Evolutionary conservation across 2,888 invertebrate species (phyloP).

Genomic region (Heteromurus nitidus): DNA sequence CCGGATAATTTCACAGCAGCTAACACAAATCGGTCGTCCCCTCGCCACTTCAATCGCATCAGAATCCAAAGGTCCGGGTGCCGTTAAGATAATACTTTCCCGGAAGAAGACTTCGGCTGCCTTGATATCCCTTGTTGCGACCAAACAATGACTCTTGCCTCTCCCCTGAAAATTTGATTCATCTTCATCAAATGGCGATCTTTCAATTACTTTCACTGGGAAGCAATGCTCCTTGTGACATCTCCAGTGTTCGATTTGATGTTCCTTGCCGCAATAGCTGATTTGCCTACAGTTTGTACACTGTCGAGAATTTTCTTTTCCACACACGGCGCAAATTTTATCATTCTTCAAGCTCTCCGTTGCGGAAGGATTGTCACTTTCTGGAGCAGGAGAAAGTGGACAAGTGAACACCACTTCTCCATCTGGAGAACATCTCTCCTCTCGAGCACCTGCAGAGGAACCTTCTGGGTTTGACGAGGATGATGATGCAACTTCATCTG

Average conservation of each 20-base stretch:
- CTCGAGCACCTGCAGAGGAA: too few relatives aligned
- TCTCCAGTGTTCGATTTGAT: slow-evolving; percentile 31
- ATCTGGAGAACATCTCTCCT: too few relatives aligned
- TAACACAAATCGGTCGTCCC: slow-evolving; percentile 35
- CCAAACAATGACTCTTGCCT: background rate
- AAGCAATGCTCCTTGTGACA: slow-evolving; percentile 25
- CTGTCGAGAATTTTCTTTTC: background rate
- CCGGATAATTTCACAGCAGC: slow-evolving; percentile 44
- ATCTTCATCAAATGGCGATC: background rate
- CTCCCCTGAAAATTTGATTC: background rate
- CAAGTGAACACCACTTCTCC: background rate
- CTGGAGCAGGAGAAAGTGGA: background rate
- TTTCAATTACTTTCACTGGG: slow-evolving; percentile 23
- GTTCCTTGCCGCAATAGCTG: slow-evolving; percentile 39
- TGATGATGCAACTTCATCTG: too few relatives aligned
- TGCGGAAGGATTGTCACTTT: background rate
- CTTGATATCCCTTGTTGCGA: slow-evolving; percentile 39
- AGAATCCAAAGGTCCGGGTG: slow-evolving; percentile 36
- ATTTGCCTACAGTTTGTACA: slow-evolving; percentile 44
- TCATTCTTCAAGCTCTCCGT: background rate
- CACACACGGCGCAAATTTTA: slow-evolving; percentile 25
- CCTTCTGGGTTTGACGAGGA: too few relatives aligned
- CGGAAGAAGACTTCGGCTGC: slow-evolving; percentile 30
- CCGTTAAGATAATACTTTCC: slow-evolving; percentile 11
- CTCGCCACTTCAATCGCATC: slow-evolving; percentile 46